These are phyloP conservation scores for Actenoides hombroni DNA, from an alignment of 2,113 vertebrate genomes.

Conservation along the genomic window DNA sequence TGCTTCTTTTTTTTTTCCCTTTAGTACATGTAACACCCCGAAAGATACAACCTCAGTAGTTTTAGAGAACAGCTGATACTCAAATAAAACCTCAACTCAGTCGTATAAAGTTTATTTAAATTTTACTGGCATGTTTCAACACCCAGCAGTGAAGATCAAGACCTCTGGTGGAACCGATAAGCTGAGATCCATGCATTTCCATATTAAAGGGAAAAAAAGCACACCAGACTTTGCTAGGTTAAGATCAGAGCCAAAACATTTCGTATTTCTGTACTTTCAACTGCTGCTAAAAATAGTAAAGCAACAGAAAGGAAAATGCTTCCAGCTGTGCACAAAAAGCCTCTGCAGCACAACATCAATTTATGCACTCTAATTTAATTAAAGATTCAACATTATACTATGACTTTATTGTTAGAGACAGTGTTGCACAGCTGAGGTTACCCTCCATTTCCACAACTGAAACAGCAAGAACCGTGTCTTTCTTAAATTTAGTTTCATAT, in stretches of 20 bases:
- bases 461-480: neutral
- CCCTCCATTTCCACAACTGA: neutral
- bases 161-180: neutral
- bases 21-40: neutral
- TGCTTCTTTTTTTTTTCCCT: neutral
- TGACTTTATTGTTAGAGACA: slow-evolving; percentile 3
- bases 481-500: neutral
- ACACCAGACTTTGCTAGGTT: slow-evolving; percentile 4
- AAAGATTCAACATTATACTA: slow-evolving; percentile 30
- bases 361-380: slow-evolving; percentile 53
- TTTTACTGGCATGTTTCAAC: neutral
- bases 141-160: neutral
- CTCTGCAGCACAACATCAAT: slow-evolving; percentile 56
- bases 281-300: slow-evolving; percentile 58
- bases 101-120: neutral
- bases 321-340: slow-evolving; percentile 51
- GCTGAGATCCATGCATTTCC: neutral
- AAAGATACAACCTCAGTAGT: neutral
- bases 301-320: slow-evolving; percentile 37
- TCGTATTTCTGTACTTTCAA: slow-evolving; percentile 45
- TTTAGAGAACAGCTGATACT: neutral
- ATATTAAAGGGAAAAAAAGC: slow-evolving; percentile 2
- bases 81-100: neutral
- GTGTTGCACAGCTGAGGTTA: slow-evolving; percentile 2
- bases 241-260: slow-evolving; percentile 49